Evolutionary conservation across 2,113 vertebrate genomes (phyloP).

Genomic region (Lepus timidus): DNA sequence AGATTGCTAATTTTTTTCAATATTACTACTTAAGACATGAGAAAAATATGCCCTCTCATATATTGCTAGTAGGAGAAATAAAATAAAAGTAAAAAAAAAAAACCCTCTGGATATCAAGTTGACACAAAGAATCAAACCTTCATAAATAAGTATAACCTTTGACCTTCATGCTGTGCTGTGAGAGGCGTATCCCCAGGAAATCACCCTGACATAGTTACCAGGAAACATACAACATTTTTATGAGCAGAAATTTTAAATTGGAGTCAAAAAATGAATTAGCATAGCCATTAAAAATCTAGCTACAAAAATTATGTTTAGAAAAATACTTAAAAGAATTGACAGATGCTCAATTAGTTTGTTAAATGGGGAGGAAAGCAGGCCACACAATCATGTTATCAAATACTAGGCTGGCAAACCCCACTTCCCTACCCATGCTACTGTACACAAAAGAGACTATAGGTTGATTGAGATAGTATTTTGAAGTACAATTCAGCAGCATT

Average conservation of each 20-base stretch:
- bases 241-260: constrained; percentile 34
- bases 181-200: constrained; percentile 4
- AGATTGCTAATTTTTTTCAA: constrained; percentile 44
- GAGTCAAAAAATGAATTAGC: background rate
- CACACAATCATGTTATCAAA: background rate
- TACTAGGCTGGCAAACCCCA: background rate
- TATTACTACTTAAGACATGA: constrained; percentile 18
- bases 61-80: constrained; percentile 30
- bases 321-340: background rate
- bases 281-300: background rate
- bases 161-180: background rate
- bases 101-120: constrained; percentile 46
- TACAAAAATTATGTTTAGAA: background rate
- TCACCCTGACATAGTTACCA: background rate
- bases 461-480: background rate
- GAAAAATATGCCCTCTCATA: constrained; percentile 1
- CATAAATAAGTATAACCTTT: constrained; percentile 1
- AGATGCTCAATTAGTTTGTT: constrained; percentile 22
- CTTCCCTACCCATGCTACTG: background rate
- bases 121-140: constrained; percentile 16
- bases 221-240: constrained; percentile 26
- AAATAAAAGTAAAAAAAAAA: background rate
- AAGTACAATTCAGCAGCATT: background rate
- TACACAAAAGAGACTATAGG: background rate
- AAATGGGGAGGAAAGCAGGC: background rate